Base-by-base conservation (phyloP, 2,888 invertebrate genomes). In the Eristalis intricaria region DNA sequence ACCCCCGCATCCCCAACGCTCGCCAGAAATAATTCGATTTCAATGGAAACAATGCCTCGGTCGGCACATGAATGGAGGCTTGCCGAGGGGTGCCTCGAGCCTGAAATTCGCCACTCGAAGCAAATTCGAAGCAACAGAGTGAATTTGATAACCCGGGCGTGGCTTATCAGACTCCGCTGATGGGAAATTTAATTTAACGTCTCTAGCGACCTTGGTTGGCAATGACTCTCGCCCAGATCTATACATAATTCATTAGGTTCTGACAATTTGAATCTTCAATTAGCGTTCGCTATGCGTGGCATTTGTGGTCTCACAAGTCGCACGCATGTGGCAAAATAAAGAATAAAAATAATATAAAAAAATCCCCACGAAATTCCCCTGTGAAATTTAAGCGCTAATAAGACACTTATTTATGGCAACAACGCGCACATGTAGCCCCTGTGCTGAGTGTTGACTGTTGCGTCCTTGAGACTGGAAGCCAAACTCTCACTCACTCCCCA, bases 1-100 rank as follows among this genome's bases (percentile, higher is more conserved):
- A n/a, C n/a, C n/a, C n/a, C 8, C 32, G 7, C 5, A 8, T 32
- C 32, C 56, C 11, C 22, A 32, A 7, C 15, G 22, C 11, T 4
- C 32, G 35, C n/a, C 32, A 2, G n/a, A 32, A 58, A 29, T 75
- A 66, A 60, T 66, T 66, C 66, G 65, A 40, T 66, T 66, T 26
- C 15, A 50, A 65, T 74, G 65, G 64, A 35, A 65, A 29, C 23
- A 65, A 22, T 56, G 35, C 32, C 63, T 73, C 15, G n/a, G 43
- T 43, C 43, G 19, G 43, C 19, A 19, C 19, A 19, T 50, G 38
- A 32, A 43, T 43, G 43, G n/a, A 1, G 4, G 43, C 15, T 26
- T 26, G 26, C 26, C 26, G 3, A 26, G 26, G 26, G 3, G 26
- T 2, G 26, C 26, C 26, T 32, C 7, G 32, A 32, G 8, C 7